Conservation (phyloP, 2,888 invertebrate species). For the Elysia crispata region DNA sequence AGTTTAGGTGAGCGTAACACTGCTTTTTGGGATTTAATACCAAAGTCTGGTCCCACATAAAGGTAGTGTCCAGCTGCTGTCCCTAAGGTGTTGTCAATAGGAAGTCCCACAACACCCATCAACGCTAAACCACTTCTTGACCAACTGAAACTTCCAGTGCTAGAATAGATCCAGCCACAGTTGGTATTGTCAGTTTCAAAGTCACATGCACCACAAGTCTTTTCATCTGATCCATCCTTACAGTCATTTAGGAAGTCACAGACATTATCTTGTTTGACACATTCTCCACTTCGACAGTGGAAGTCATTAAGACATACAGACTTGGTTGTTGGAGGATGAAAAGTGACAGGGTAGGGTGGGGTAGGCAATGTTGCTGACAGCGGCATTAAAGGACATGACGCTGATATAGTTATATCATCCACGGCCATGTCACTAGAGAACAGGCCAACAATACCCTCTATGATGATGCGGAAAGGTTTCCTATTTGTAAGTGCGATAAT, state of each 20-base stretch:
- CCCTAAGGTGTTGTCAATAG: slow-evolving; percentile 65
- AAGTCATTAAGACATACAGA: slow-evolving; percentile 58
- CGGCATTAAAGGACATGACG: slow-evolving; percentile 65
- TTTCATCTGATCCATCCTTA: slow-evolving; percentile 67
- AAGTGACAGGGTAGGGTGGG: slow-evolving; percentile 58
- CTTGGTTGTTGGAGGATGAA: slow-evolving; percentile 56
- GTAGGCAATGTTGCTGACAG: slow-evolving; percentile 57
- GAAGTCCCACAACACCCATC: slow-evolving; percentile 57
- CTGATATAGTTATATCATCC: slow-evolving; percentile 74
- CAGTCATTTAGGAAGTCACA: slow-evolving; percentile 69
- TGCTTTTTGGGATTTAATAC: slow-evolving; percentile 59
- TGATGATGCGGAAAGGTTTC: slow-evolving; percentile 66
- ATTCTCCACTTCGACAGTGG: slow-evolving; percentile 62
- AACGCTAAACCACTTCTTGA: slow-evolving; percentile 53
- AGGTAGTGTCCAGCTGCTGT: slow-evolving; percentile 65
- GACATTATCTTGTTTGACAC: slow-evolving; percentile 59
- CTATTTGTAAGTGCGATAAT: slow-evolving; percentile 56
- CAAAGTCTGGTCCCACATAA: slow-evolving; percentile 64
- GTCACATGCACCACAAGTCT: slow-evolving; percentile 69
- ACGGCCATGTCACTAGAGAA: slow-evolving; percentile 68
- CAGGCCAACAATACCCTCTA: slow-evolving; percentile 68
- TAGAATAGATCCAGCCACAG: slow-evolving; percentile 70
- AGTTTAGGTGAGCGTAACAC: slow-evolving; percentile 60
- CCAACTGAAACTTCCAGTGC: slow-evolving; percentile 68
- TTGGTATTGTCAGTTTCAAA: slow-evolving; percentile 64